Evolutionary conservation across 2,888 invertebrate species (phyloP).

Genomic region (Taenaris catops): DNA sequence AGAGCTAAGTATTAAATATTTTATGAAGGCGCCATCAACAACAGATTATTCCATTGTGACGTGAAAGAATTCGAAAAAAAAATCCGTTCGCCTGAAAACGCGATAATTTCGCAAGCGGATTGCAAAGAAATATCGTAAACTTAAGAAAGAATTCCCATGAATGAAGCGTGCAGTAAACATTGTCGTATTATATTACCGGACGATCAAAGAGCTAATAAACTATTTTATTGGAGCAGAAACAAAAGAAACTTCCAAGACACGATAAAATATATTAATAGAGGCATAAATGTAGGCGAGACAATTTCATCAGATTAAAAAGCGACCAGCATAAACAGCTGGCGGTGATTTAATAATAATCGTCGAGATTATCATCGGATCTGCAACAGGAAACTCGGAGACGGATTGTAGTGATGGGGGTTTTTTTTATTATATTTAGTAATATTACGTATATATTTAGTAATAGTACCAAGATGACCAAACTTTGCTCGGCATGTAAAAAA

Average conservation of each 20-base stretch:
- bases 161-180: conserved; percentile 21
- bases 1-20: too few species aligned
- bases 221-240: conserved; percentile 58
- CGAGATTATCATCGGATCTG: conserved; percentile 56
- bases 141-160: conserved; percentile 11
- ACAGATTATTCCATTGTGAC: not conserved
- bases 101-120: conserved; percentile 1
- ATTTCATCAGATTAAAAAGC: conserved; percentile 33
- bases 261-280: conserved; percentile 67
- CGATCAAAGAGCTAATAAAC: conserved; percentile 41
- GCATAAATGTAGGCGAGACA: conserved; percentile 47
- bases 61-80: not conserved
- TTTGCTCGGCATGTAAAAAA: too few species aligned
- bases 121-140: conserved; percentile 1
- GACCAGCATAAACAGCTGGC: conserved; percentile 31
- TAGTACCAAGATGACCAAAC: too few species aligned
- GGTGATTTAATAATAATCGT: conserved; percentile 62
- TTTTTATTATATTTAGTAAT: not conserved
- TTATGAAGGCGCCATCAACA: not conserved
- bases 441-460: too few species aligned
- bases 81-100: not conserved
- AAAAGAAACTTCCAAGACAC: conserved; percentile 61
- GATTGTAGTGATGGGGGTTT: conserved; percentile 8
- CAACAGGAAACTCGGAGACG: conserved; percentile 20
- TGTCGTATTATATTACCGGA: conserved; percentile 21